A percentile compares a stretch with the other conserved stretches of the same genome.
Conservation (phyloP, 1,140 invertebrate genomes). For the Ips typographus region DNA sequence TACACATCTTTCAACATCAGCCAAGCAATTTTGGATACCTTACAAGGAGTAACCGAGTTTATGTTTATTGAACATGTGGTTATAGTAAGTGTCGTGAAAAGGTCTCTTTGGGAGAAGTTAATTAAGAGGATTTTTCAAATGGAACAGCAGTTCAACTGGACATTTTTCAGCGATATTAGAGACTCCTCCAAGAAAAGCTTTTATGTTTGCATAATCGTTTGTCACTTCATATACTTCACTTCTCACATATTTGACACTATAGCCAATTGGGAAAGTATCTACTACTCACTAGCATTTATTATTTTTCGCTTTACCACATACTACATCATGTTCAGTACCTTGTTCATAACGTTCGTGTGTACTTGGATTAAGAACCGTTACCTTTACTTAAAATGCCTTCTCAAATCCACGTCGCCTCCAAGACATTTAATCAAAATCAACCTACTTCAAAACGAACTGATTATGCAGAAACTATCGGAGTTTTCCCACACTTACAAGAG, state of each 20-base stretch:
- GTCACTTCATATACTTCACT: slow-evolving; percentile 9
- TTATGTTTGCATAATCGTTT: slow-evolving; percentile 9
- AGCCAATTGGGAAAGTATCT: slow-evolving; percentile 12
- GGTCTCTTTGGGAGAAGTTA: slow-evolving; percentile 4
- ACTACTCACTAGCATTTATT: slow-evolving; percentile 25
- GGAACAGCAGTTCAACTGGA: slow-evolving; percentile 13
- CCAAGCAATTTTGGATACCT: slow-evolving; percentile 18
- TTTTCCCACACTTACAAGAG: slow-evolving; percentile 16
- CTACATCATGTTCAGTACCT: slow-evolving; percentile 24
- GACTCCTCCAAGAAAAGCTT: neutral
- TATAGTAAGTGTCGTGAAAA: slow-evolving; percentile 8
- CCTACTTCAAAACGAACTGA: neutral
- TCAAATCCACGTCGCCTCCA: neutral
- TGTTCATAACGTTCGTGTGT: slow-evolving; percentile 20
- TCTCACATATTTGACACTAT: slow-evolving; percentile 21
- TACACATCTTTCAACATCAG: slow-evolving; percentile 23
- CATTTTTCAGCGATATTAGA: neutral
- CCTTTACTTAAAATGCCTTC: slow-evolving; percentile 8
- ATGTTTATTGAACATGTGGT: slow-evolving; percentile 20
- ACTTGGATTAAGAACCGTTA: slow-evolving; percentile 23
- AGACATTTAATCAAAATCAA: neutral
- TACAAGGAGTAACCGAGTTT: slow-evolving; percentile 18
- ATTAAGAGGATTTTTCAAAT: slow-evolving; percentile 5
- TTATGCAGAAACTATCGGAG: slow-evolving; percentile 11
- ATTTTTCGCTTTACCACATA: slow-evolving; percentile 29